These are phyloP conservation scores for Parus major DNA, from an alignment of 2,113 vertebrate genomes.

Conservation along the genomic window DNA sequence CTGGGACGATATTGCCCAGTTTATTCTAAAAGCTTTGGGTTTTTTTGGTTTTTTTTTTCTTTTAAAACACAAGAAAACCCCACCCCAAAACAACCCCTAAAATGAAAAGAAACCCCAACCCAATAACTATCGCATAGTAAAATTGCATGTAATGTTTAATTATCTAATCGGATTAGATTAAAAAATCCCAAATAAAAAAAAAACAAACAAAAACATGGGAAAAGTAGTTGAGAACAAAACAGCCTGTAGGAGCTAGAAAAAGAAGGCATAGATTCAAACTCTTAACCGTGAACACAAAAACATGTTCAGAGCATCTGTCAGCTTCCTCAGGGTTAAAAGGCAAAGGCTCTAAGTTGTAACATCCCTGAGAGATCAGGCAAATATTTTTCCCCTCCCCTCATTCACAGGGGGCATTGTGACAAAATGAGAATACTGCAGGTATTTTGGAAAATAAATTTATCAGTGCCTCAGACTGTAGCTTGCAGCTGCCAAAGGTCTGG, in stretches of 20 bases:
- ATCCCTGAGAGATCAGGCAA: background rate
- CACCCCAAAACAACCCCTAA: no score
- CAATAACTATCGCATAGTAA: background rate
- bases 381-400: background rate
- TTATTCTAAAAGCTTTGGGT: background rate
- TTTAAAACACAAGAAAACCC: background rate
- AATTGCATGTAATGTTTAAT: constrained; percentile 7
- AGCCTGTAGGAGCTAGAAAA: background rate
- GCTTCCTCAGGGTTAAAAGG: constrained; percentile 36
- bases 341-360: constrained; percentile 9
- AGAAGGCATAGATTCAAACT: constrained; percentile 52
- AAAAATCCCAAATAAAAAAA: background rate
- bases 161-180: constrained; percentile 34
- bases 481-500: background rate
- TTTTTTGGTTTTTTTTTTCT: no score
- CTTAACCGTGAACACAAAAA: constrained; percentile 51
- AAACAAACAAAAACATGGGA: background rate
- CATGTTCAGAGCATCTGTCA: constrained; percentile 38
- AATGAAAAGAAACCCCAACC: background rate
- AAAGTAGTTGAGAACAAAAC: background rate
- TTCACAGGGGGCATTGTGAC: background rate
- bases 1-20: background rate
- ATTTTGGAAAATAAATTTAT: constrained; percentile 8
- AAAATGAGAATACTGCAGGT: background rate
- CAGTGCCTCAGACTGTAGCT: background rate